Evolutionary conservation across 2,797 vertebrate species (phyloP).

Genomic region (Coilia nasus): DNA sequence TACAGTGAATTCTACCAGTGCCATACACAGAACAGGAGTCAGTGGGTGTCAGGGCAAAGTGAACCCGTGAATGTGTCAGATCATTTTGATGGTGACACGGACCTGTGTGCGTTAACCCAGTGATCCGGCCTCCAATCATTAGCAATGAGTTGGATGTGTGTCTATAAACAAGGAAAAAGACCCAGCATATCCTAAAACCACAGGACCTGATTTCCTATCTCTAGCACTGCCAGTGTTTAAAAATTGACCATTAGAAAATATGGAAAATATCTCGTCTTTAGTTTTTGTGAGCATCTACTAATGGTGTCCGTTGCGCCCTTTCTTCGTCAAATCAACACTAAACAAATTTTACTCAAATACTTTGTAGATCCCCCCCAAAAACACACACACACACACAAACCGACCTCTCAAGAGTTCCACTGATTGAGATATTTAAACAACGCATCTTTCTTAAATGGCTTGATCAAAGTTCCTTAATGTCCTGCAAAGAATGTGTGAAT

Average conservation of each 20-base stretch:
- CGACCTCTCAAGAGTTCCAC: no score
- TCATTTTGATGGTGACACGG: not conserved
- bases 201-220: not conserved
- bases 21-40: constrained; percentile 99
- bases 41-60: constrained; percentile 31
- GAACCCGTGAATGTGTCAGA: not conserved
- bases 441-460: no score
- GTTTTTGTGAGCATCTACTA: not conserved
- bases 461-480: not conserved
- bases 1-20: constrained; percentile 99
- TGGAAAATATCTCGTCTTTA: not conserved
- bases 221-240: not conserved
- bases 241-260: not conserved
- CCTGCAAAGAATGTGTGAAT: not conserved
- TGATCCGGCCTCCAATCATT: not conserved
- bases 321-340: no score
- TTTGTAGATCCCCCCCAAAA: no score
- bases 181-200: not conserved
- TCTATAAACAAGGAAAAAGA: not conserved
- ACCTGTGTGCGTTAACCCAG: not conserved
- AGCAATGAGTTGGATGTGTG: not conserved
- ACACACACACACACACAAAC: no score
- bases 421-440: no score
- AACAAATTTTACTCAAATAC: no score
- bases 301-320: no score